phyloP scores from a whole-genome alignment of 2,888 invertebrate genomes.

The Synergus gifuensis region DNA sequence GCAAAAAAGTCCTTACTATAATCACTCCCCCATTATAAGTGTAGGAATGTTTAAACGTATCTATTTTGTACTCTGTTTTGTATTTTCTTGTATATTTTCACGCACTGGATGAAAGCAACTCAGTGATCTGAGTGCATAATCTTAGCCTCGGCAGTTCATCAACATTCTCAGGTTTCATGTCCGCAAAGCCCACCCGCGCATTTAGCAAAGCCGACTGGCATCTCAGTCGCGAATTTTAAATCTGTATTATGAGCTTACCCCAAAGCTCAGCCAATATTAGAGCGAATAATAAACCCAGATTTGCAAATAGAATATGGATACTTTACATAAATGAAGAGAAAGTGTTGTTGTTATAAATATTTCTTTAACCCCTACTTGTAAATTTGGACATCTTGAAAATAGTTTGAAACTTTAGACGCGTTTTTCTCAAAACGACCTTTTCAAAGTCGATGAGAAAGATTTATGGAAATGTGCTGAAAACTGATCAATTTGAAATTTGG shows the following conservation, averaged over 20 bases:
- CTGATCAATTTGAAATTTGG: no score
- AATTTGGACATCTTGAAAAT: no score
- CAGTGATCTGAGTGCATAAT: slow-evolving; percentile 34
- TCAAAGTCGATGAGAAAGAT: no score
- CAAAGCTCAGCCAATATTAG: slow-evolving; percentile 1
- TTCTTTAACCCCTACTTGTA: no score
- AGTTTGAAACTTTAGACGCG: no score
- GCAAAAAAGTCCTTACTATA: no score
- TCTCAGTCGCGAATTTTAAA: slow-evolving; percentile 8
- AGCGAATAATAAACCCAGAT: background rate
- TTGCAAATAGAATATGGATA: background rate
- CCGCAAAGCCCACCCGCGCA: slow-evolving; percentile 37
- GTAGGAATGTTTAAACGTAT: background rate
- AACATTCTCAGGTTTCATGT: slow-evolving; percentile 37
- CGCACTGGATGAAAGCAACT: slow-evolving; percentile 21
- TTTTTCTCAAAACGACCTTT: no score
- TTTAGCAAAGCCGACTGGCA: slow-evolving; percentile 4
- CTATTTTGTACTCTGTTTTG: no score
- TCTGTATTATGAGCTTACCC: slow-evolving; percentile 20
- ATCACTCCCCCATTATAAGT: no score
- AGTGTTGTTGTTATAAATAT: background rate
- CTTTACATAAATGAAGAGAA: background rate
- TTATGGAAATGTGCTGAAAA: no score
- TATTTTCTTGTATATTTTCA: background rate
- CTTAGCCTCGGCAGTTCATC: slow-evolving; percentile 33